phyloP scores from a whole-genome alignment of 2,797 vertebrate species.

The Spinus olivaceus region DNA sequence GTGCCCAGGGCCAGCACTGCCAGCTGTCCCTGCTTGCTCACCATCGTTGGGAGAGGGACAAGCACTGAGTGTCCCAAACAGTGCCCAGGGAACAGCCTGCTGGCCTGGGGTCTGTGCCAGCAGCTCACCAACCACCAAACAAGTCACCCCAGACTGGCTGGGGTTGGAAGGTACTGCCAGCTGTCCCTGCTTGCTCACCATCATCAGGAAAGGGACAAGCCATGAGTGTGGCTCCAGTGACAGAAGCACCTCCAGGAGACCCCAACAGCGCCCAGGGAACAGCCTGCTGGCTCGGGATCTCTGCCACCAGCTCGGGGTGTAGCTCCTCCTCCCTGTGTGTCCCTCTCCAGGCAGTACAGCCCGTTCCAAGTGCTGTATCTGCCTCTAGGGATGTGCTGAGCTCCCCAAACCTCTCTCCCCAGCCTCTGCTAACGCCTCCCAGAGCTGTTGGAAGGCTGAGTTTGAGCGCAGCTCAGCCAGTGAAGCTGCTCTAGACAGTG shows the following conservation, averaged over 20 bases:
- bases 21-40: accelerated
- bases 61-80: accelerated
- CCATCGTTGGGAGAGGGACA: accelerated
- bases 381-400: accelerated
- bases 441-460: not conserved
- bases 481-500: not conserved
- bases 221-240: accelerated
- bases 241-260: not conserved
- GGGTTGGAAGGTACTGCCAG: too few relatives aligned
- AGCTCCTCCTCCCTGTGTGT: not conserved
- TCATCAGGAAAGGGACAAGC: not conserved
- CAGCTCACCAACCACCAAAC: too few relatives aligned
- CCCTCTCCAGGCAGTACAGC: not conserved
- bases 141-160: too few relatives aligned
- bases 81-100: not conserved
- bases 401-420: not conserved
- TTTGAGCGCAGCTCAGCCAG: not conserved
- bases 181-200: too few relatives aligned
- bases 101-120: not conserved
- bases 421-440: accelerated
- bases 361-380: accelerated
- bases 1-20: not conserved
- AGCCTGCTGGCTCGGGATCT: not conserved
- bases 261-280: accelerated
- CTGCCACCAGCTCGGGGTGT: not conserved